Evolutionary conservation across 2,888 invertebrate genomes (phyloP).

Genomic region (Drosophila macrospina): DNA sequence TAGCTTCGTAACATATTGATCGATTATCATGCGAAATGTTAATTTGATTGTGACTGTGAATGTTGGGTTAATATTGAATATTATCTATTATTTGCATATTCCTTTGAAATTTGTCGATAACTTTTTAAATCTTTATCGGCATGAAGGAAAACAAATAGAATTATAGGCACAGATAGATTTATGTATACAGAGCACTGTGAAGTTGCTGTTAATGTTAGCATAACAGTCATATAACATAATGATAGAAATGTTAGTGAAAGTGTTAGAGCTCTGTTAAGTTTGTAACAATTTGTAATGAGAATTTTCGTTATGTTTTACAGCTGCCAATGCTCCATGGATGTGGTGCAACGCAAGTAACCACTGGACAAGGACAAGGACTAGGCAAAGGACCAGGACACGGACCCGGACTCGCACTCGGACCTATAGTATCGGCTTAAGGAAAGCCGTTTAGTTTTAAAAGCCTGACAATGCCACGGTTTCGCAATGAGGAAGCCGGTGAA

Average conservation of each 20-base stretch:
- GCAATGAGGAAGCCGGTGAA: constrained; percentile 41
- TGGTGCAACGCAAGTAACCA: constrained; percentile 23
- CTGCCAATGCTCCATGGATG: constrained; percentile 17
- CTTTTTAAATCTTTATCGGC: no score
- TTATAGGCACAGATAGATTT: no score
- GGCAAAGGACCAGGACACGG: constrained; percentile 13
- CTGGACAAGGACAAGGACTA: constrained; percentile 23
- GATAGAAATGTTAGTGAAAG: neutral
- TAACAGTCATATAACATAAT: neutral
- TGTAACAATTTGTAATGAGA: neutral
- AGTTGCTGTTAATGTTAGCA: neutral
- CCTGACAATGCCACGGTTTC: constrained; percentile 64
- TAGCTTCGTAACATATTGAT: no score
- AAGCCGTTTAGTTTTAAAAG: neutral
- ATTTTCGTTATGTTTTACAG: constrained; percentile 32
- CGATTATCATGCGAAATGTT: no score
- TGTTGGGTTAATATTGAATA: no score
- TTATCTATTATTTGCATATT: no score
- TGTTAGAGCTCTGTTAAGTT: neutral
- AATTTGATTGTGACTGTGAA: no score
- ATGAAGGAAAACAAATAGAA: no score
- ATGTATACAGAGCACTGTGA: neutral
- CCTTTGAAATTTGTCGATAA: no score
- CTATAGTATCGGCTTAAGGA: neutral
- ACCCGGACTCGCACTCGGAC: constrained; percentile 4